phyloP scores from a whole-genome alignment of 2,888 invertebrate species.

The Agelastica alni region DNA sequence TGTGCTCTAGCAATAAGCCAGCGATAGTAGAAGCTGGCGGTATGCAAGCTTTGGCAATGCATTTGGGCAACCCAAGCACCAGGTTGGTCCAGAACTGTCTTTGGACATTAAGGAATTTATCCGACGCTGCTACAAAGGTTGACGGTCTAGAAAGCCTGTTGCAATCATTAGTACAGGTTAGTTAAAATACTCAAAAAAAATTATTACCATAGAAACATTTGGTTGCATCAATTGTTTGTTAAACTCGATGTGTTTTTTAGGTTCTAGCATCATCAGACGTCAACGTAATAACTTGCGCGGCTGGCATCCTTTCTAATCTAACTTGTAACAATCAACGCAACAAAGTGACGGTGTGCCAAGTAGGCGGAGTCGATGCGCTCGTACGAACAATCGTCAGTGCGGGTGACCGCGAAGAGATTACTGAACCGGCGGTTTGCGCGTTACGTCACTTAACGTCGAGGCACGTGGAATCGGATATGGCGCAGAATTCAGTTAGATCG shows the following conservation, averaged over 20 bases:
- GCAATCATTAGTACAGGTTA: conserved; percentile 84
- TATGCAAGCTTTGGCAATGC: conserved; percentile 97
- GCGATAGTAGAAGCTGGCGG: conserved; percentile 98
- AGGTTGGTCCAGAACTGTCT: conserved; percentile 96
- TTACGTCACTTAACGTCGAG: conserved; percentile 96
- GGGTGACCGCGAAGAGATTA: conserved; percentile 97
- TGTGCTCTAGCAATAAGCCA: conserved; percentile 98
- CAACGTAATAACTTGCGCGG: conserved; percentile 97
- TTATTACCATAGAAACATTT: too few species aligned
- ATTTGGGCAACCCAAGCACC: conserved; percentile 89
- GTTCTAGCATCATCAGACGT: conserved; percentile 88
- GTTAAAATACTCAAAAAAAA: too few species aligned
- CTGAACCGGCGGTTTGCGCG: conserved; percentile 99
- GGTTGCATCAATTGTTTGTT: too few species aligned
- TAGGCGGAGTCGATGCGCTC: conserved; percentile 95
- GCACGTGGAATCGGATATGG: conserved; percentile 95
- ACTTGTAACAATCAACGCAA: conserved; percentile 99
- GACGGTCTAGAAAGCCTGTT: conserved; percentile 87
- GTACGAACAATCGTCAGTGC: conserved; percentile 93
- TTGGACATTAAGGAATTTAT: conserved; percentile 96
- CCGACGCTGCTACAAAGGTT: conserved; percentile 97
- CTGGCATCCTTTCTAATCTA: conserved; percentile 97
- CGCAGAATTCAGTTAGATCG: conserved; percentile 93
- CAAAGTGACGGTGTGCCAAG: conserved; percentile 92
- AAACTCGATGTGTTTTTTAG: too few species aligned